phyloP scores from a whole-genome alignment of 1,140 invertebrate genomes.

The Penaeus indicus region DNA sequence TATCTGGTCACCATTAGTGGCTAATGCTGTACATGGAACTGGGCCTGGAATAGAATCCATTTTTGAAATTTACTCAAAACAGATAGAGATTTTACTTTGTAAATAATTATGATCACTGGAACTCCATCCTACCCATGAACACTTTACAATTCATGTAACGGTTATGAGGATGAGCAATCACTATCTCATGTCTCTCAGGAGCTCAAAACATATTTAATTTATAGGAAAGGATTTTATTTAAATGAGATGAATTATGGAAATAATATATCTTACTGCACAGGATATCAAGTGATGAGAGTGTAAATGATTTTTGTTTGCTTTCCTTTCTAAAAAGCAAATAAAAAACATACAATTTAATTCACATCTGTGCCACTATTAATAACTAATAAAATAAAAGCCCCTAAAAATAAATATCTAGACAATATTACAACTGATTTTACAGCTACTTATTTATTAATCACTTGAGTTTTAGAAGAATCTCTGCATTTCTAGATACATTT shows the following conservation, averaged over 20 bases:
- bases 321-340: background rate
- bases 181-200: too few species aligned
- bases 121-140: too few species aligned
- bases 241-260: background rate
- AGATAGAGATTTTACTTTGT: background rate
- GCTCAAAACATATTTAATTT: too few species aligned
- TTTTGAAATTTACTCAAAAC: background rate
- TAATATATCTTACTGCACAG: background rate
- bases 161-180: too few species aligned
- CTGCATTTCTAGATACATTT: too few species aligned
- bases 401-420: background rate
- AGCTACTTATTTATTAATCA: too few species aligned
- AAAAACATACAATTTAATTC: background rate
- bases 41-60: background rate
- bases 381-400: background rate
- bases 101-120: too few species aligned
- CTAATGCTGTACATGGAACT: slow-evolving; percentile 57
- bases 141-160: too few species aligned
- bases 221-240: too few species aligned
- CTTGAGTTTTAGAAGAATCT: too few species aligned
- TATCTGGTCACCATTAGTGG: slow-evolving; percentile 58
- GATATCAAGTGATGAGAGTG: too few species aligned
- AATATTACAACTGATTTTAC: background rate
- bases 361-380: background rate
- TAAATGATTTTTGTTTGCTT: too few species aligned